These are phyloP conservation scores for Phoenicopterus ruber DNA, from an alignment of 2,113 vertebrate species.

Conservation along the genomic window DNA sequence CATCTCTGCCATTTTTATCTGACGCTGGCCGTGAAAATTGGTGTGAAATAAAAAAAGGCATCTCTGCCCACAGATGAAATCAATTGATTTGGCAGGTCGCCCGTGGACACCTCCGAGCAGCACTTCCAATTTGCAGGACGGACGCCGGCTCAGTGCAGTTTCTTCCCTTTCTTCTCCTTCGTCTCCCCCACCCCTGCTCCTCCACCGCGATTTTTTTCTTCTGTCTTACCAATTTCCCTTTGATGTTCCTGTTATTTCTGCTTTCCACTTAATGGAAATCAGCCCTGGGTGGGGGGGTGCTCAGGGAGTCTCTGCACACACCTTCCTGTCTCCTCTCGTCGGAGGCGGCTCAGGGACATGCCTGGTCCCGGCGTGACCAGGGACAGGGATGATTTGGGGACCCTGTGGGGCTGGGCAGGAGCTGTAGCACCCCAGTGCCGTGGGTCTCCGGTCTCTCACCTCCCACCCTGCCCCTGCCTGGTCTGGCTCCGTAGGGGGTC, in stretches of 20 bases:
- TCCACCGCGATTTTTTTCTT: background rate
- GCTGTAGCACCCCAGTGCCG: rapidly evolving
- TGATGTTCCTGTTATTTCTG: slow-evolving; percentile 52
- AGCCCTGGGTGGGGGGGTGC: background rate
- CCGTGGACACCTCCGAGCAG: slow-evolving; percentile 43
- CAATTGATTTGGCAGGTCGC: slow-evolving; percentile 73
- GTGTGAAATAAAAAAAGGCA: slow-evolving; percentile 80
- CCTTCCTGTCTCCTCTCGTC: background rate
- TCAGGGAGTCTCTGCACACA: background rate
- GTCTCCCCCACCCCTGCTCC: background rate
- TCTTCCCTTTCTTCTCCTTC: background rate
- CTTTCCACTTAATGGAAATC: slow-evolving; percentile 45
- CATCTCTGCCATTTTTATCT: slow-evolving; percentile 64
- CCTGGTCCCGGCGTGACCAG: rapidly evolving
- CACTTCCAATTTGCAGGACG: slow-evolving; percentile 41
- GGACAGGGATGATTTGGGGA: background rate
- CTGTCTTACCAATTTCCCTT: slow-evolving; percentile 26
- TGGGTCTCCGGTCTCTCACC: background rate
- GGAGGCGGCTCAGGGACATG: background rate
- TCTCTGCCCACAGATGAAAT: slow-evolving; percentile 73
- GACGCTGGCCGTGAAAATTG: slow-evolving; percentile 72
- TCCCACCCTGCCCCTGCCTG: background rate
- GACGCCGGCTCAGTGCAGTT: background rate
- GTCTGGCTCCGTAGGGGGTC: rapidly evolving
- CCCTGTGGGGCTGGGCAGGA: background rate